These are phyloP conservation scores for Tenthredo notha DNA, from an alignment of 2,888 invertebrate species.

Conservation along the genomic window DNA sequence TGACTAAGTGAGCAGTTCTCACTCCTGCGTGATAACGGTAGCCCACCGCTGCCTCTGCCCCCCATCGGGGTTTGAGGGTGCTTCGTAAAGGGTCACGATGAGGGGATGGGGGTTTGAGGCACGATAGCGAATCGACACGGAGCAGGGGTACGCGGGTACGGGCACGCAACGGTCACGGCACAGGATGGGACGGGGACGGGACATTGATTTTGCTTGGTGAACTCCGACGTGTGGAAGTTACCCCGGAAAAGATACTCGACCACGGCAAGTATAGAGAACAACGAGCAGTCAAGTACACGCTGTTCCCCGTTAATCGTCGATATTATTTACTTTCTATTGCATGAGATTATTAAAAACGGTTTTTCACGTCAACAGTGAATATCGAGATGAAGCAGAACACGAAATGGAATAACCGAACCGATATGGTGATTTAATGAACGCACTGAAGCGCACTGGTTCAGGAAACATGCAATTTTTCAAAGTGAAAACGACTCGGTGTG, in stretches of 20 bases:
- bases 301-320: constrained; percentile 11
- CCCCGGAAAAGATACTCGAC: constrained; percentile 50
- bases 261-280: neutral
- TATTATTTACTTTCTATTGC: neutral
- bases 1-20: constrained; percentile 66
- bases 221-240: constrained; percentile 70
- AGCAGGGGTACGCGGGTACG: constrained; percentile 46
- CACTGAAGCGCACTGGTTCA: neutral
- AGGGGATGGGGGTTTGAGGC: constrained; percentile 45
- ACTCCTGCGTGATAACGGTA: constrained; percentile 53
- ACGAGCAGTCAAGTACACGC: neutral
- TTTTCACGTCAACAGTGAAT: neutral
- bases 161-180: constrained; percentile 60
- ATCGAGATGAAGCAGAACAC: neutral
- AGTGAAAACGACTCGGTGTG: neutral
- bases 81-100: constrained; percentile 55
- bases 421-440: neutral
- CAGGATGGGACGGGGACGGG: constrained; percentile 68
- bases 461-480: neutral
- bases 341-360: neutral
- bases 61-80: constrained; percentile 54
- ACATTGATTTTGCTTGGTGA: constrained; percentile 72
- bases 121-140: constrained; percentile 48
- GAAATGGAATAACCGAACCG: constrained; percentile 18
- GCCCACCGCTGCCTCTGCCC: constrained; percentile 52